These are phyloP conservation scores for Colaptes auratus DNA, from an alignment of 2,113 vertebrate species.

Conservation along the genomic window DNA sequence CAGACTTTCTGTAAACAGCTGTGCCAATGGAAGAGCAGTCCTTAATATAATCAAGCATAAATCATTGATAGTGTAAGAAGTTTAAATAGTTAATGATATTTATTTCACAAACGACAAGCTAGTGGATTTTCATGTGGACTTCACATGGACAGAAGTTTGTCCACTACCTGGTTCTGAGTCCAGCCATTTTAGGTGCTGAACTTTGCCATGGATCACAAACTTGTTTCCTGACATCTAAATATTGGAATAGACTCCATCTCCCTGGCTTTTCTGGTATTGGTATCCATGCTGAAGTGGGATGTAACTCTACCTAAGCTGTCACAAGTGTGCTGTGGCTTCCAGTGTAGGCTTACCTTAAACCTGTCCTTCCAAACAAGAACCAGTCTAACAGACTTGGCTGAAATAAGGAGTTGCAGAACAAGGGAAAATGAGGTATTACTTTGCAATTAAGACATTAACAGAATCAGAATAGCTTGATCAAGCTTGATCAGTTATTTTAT, in stretches of 20 bases:
- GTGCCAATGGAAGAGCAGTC: neutral
- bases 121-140: neutral
- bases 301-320: accelerated
- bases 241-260: neutral
- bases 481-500: neutral
- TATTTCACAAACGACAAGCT: neutral
- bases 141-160: neutral
- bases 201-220: neutral
- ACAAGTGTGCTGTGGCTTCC: neutral
- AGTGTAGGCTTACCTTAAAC: neutral
- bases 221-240: neutral
- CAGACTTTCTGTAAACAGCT: neutral
- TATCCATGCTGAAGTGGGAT: neutral
- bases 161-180: neutral
- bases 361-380: neutral
- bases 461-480: neutral
- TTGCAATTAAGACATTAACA: neutral
- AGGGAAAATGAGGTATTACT: neutral
- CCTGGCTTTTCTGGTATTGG: neutral
- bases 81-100: conserved; percentile 17
- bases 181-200: neutral
- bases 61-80: neutral
- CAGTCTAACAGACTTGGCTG: neutral
- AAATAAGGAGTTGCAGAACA: neutral
- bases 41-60: neutral